Conservation (phyloP, 2,797 vertebrate genomes). For the Gobionotothen gibberifrons region DNA sequence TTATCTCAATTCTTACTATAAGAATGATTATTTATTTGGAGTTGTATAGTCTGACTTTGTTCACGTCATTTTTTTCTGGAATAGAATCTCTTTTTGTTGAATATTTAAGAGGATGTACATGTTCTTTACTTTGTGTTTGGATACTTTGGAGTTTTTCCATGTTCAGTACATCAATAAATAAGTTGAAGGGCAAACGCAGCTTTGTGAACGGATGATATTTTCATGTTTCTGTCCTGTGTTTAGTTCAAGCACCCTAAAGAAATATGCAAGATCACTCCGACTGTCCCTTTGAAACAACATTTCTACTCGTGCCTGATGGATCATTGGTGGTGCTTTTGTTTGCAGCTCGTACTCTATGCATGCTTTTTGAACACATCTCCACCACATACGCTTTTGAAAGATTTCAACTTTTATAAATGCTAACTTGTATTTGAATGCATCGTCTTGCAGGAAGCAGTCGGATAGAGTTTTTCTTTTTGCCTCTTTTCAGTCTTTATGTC, state of each 20-base stretch:
- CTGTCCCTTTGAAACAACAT: no score
- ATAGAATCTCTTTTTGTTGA: conserved; percentile 82
- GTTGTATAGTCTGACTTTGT: conserved; percentile 85
- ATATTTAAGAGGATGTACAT: conserved; percentile 90
- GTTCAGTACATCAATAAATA: conserved; percentile 99
- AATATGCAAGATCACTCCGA: background rate
- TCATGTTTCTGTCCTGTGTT: background rate
- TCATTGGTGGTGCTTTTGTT: no score
- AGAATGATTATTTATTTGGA: conserved; percentile 85
- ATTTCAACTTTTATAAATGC: background rate
- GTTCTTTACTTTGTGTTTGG: conserved; percentile 97
- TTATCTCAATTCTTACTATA: conserved; percentile 80
- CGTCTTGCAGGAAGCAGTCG: conserved; percentile 51
- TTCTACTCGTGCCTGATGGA: no score
- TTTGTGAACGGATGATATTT: conserved; percentile 55
- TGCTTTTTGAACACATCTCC: no score
- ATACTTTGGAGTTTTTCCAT: conserved; percentile 98
- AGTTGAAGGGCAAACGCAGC: conserved; percentile 93
- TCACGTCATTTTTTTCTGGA: conserved; percentile 77
- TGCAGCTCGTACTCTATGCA: no score
- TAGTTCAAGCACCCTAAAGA: background rate
- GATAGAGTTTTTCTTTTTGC: conserved; percentile 65
- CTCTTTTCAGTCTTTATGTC: conserved; percentile 26
- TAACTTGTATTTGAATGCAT: conserved; percentile 12
- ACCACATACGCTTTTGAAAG: no score